phyloP scores from a whole-genome alignment of 2,113 vertebrate genomes.

The Arenaria interpres region DNA sequence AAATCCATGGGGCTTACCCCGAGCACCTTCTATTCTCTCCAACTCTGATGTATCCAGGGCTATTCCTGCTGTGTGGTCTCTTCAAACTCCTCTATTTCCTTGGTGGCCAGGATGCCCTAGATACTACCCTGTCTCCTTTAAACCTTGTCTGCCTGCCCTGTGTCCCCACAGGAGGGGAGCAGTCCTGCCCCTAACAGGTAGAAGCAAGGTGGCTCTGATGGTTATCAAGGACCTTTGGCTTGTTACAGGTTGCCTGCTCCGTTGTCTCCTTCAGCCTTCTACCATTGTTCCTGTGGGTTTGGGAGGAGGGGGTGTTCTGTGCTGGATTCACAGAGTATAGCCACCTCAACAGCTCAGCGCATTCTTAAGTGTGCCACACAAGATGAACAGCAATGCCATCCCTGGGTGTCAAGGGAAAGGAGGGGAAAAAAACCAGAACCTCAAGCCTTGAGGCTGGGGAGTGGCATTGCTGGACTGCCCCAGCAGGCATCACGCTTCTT shows the following conservation, averaged over 20 bases:
- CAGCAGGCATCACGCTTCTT: rapidly evolving
- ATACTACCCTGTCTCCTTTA: background rate
- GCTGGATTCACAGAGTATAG: background rate
- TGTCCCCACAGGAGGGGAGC: background rate
- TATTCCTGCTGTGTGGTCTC: background rate
- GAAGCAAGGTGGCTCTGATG: background rate
- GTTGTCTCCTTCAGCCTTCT: background rate
- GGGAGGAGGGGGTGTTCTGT: background rate
- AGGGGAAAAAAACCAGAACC: background rate
- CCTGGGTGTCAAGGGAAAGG: background rate
- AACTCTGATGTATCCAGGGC: background rate
- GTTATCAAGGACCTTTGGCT: background rate
- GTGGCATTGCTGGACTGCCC: background rate
- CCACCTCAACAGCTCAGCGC: background rate
- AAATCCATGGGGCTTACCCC: background rate
- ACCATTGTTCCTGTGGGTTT: background rate
- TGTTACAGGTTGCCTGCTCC: background rate
- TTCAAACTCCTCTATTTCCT: background rate
- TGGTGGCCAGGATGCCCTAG: background rate
- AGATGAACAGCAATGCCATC: background rate
- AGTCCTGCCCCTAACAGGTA: background rate
- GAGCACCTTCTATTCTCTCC: background rate
- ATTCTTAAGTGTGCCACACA: too few species aligned
- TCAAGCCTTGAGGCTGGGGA: background rate
- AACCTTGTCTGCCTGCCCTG: background rate